Conservation (phyloP, 2,113 vertebrate species). For the Spea multiplicata region DNA sequence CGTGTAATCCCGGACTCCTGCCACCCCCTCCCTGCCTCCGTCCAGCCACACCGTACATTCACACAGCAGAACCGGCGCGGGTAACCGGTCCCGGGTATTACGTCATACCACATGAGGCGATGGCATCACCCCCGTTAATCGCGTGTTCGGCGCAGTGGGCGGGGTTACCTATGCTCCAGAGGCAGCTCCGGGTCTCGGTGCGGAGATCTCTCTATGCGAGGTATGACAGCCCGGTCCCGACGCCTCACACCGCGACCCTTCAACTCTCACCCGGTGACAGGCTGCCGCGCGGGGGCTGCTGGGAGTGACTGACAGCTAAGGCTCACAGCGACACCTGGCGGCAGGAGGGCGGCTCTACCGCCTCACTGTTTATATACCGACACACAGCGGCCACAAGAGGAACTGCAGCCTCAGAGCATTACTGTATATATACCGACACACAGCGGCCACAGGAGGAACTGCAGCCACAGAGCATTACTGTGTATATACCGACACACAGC, state of each 20-base stretch:
- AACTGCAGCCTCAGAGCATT: no score
- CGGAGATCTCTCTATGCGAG: neutral
- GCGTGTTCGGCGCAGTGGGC: neutral
- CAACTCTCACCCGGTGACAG: constrained; percentile 17
- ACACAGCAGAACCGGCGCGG: no score
- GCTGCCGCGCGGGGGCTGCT: neutral
- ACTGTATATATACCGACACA: no score
- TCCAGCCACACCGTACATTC: no score
- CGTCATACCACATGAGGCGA: no score
- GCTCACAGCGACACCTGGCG: constrained; percentile 9
- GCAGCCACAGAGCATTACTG: no score
- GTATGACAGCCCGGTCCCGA: neutral
- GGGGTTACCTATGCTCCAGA: neutral
- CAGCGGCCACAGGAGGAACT: no score
- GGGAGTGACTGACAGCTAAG: neutral
- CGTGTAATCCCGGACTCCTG: no score
- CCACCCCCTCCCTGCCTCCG: no score
- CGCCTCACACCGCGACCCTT: constrained; percentile 11
- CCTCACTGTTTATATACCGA: neutral
- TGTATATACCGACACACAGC: no score
- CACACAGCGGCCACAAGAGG: no score
- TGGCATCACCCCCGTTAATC: neutral
- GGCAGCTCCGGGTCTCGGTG: neutral
- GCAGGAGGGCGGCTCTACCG: constrained; percentile 2
- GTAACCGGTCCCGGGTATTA: no score